Percentiles rank a stretch among this genome's conserved stretches.
These are phyloP conservation scores for Ornithoptera priamus DNA, from an alignment of 2,888 invertebrate genomes.

Conservation along the genomic window DNA sequence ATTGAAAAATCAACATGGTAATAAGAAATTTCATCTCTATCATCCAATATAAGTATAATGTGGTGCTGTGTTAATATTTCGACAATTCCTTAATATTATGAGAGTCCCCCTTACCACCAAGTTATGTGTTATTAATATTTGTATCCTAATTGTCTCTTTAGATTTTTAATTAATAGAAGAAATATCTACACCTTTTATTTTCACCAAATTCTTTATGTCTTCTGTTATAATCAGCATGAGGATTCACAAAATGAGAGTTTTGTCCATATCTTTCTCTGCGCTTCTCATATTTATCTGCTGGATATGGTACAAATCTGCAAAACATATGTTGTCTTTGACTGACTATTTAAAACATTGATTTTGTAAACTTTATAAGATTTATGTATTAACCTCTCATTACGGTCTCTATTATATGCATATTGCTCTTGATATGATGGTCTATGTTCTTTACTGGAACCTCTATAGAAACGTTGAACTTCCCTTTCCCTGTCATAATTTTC, in stretches of 20 bases:
- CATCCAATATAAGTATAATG: no score
- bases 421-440: slow-evolving; percentile 52
- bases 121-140: not conserved
- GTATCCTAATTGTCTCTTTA: not conserved
- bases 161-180: not conserved
- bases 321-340: slow-evolving; percentile 15
- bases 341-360: not conserved
- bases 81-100: not conserved
- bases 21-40: no score
- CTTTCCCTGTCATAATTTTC: slow-evolving; percentile 60
- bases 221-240: slow-evolving; percentile 50
- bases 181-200: slow-evolving; percentile 55
- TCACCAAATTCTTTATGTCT: slow-evolving; percentile 57
- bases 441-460: slow-evolving; percentile 69
- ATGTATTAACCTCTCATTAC: slow-evolving; percentile 53
- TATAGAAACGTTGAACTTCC: slow-evolving; percentile 69
- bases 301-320: slow-evolving; percentile 58
- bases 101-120: not conserved
- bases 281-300: slow-evolving; percentile 56
- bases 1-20: no score
- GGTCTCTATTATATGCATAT: slow-evolving; percentile 55
- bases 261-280: slow-evolving; percentile 55
- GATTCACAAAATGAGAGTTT: slow-evolving; percentile 45
- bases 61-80: no score
- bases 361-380: not conserved